Evolutionary conservation across 2,888 invertebrate genomes (phyloP), one percentile per base, ranked within the genome.

Genomic region (Cepaea hortensis): DNA sequence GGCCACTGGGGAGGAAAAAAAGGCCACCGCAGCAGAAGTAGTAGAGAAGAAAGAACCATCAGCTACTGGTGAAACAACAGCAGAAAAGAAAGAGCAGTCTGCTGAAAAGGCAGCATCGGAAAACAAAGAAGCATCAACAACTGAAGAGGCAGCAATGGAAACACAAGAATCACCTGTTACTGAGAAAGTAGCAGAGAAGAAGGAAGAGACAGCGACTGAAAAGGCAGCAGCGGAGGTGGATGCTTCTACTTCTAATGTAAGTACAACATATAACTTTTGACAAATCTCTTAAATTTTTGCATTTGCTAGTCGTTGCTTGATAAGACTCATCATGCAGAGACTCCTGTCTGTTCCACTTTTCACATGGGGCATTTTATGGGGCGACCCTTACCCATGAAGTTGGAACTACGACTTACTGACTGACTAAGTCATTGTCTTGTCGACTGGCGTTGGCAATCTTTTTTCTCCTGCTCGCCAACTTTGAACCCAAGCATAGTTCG

Each of bases 101-200:
- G 61, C 76, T 55, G 81, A 11, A n/a, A 72, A 76, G 13, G 61
- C 77, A 77, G 77, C 77, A 77, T 11, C 5, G n/a, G 73, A 81
- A 50, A 81, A 86, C 1, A 62, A 55, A 11, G 55, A 68, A 20
- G 11, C 35, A 20, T 18, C 79, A 9, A 20, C 50, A 15, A 15
- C 23, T 55, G 77, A 55, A 55, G 50, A 73, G 73, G 48, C 73
- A 73, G 73, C 46, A 48, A 9, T n/a, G 23, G 61, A 77, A 20
- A 77, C 20, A n/a, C 50, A 55, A 73, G 73, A 73, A 3, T 11
- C 61, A 61, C 20, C 61, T n/a, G 55, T n/a, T 55, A n/a, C 61
- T 55, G 77, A 77, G 55, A n/a, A 20, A 23, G n/a, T 20, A 50
- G 50, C 50, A 75, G 75, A 18, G 76, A 7, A 50, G 5, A 55